Percentiles rank a stretch among this genome's conserved stretches.
phyloP scores from a whole-genome alignment of 23 tunicate species.

The Corella eumyota region DNA sequence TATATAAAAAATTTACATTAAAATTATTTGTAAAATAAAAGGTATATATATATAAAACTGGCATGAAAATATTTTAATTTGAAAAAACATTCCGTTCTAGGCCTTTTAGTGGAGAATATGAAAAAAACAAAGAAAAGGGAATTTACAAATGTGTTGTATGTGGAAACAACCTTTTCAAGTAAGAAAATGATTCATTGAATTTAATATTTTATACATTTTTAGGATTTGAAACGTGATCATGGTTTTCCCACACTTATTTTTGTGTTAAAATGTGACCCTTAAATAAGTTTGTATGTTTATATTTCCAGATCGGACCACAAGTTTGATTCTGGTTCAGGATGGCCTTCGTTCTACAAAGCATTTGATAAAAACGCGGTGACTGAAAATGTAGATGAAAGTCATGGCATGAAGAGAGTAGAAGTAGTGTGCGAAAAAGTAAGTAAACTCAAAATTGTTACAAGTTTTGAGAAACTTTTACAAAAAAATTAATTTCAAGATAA shows the following conservation, averaged over 20 bases:
- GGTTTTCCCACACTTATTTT: no score
- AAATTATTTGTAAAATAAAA: no score
- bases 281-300: no score
- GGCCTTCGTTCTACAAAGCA: conserved; percentile 86
- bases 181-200: not conserved
- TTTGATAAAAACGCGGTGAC: conserved; percentile 26
- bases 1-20: no score
- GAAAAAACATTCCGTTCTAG: conserved; percentile 11
- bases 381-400: conserved; percentile 24
- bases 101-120: conserved; percentile 77
- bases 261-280: no score
- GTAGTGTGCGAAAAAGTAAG: conserved; percentile 74
- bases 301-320: conserved; percentile 77
- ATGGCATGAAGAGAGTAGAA: conserved; percentile 66
- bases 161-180: conserved; percentile 66
- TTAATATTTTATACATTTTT: no score
- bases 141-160: conserved; percentile 80
- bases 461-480: not conserved
- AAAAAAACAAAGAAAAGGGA: conserved; percentile 54
- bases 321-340: conserved; percentile 91
- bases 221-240: no score
- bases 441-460: no score
- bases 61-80: no score
- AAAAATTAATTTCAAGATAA: not conserved
- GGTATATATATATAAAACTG: no score